phyloP scores from a whole-genome alignment of 2,888 invertebrate genomes.

The Argyresthia albistria region DNA sequence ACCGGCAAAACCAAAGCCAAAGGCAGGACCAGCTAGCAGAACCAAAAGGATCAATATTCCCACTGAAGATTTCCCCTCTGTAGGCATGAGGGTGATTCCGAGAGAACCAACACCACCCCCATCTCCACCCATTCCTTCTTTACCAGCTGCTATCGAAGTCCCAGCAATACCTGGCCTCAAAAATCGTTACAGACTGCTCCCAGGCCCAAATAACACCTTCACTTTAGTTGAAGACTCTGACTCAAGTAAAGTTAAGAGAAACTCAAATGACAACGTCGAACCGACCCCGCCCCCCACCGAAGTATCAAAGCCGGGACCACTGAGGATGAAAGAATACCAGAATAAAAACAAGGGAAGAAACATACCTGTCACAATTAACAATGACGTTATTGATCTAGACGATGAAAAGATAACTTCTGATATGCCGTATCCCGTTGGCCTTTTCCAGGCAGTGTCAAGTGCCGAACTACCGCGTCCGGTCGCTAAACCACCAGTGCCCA shows the following conservation, averaged over 20 bases:
- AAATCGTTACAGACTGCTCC: slow-evolving; percentile 46
- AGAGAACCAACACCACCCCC: slow-evolving; percentile 9
- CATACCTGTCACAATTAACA: background rate
- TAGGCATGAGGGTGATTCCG: slow-evolving; percentile 15
- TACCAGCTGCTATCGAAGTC: slow-evolving; percentile 23
- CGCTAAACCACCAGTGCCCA: background rate
- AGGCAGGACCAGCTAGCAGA: slow-evolving; percentile 55
- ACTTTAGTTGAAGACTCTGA: slow-evolving; percentile 39
- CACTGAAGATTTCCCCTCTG: slow-evolving; percentile 9
- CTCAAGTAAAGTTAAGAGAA: background rate
- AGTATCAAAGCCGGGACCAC: background rate
- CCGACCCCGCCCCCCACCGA: background rate
- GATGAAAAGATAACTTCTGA: slow-evolving; percentile 7
- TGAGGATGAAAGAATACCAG: slow-evolving; percentile 1
- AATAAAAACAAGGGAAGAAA: slow-evolving; percentile 1
- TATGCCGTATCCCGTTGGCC: slow-evolving; percentile 56
- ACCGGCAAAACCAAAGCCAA: slow-evolving; percentile 25
- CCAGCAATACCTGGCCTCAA: slow-evolving; percentile 36
- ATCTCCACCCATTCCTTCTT: slow-evolving; percentile 7
- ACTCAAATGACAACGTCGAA: background rate
- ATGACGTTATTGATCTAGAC: slow-evolving; percentile 24
- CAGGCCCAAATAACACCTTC: slow-evolving; percentile 56
- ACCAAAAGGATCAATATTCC: slow-evolving; percentile 20
- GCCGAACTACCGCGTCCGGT: slow-evolving; percentile 12
- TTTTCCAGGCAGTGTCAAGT: slow-evolving; percentile 40